phyloP scores from a whole-genome alignment of 2,888 invertebrate genomes.

The Dryobota labecula region DNA sequence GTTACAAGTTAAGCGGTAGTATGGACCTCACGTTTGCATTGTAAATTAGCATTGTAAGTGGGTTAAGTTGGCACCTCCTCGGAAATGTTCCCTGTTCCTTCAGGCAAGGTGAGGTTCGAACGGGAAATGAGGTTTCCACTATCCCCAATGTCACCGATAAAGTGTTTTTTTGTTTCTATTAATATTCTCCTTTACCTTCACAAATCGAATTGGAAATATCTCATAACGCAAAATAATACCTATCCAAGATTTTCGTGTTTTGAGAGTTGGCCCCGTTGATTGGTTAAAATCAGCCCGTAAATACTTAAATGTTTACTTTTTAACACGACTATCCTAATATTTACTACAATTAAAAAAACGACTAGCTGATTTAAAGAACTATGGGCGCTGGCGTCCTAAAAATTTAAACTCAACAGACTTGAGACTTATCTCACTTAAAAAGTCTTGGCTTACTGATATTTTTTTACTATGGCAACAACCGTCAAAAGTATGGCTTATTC shows the following conservation, averaged over 20 bases:
- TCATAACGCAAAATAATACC: not conserved
- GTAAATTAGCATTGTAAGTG: conserved; percentile 28
- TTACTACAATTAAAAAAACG: too few species aligned
- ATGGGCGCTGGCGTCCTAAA: too few species aligned
- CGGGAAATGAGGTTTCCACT: conserved; percentile 12
- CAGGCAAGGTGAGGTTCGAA: not conserved
- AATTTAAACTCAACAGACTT: too few species aligned
- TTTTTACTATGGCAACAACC: too few species aligned
- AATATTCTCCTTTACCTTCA: not conserved
- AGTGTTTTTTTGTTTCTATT: conserved; percentile 13
- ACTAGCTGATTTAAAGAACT: too few species aligned
- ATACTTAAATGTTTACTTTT: too few species aligned
- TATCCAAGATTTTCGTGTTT: not conserved
- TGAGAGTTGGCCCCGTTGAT: not conserved
- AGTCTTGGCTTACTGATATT: too few species aligned
- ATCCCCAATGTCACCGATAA: not conserved
- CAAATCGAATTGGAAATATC: not conserved
- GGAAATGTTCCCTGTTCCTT: not conserved
- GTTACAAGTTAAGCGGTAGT: not conserved
- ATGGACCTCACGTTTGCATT: conserved; percentile 26
- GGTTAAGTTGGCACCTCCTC: not conserved
- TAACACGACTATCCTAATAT: too few species aligned
- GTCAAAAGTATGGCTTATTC: too few species aligned
- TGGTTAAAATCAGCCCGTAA: not conserved
- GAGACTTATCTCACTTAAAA: too few species aligned